A percentile compares a stretch with the other conserved stretches of the same genome.
Evolutionary conservation across 2,113 vertebrate genomes (phyloP).

Genomic region (Salvator merianae): DNA sequence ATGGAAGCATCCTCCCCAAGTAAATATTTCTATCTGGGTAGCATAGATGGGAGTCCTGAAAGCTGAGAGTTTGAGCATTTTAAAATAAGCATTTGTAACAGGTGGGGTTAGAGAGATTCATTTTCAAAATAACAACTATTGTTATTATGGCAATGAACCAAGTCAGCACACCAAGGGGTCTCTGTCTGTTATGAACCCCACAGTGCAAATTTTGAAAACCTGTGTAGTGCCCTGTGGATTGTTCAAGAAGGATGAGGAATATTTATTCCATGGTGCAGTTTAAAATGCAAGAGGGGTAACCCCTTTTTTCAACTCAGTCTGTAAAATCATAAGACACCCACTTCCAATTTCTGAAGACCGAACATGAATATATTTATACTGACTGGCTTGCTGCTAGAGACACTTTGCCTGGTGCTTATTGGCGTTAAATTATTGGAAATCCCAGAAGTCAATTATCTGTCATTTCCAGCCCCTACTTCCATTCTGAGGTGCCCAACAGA

Average conservation of each 20-base stretch:
- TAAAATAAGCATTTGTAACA: no score
- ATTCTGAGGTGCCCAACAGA: no score
- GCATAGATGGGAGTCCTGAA: neutral
- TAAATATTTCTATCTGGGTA: neutral
- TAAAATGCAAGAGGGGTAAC: neutral
- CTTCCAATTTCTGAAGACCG: no score
- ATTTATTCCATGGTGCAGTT: neutral
- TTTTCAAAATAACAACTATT: neutral
- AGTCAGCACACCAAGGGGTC: no score
- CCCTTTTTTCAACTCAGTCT: neutral
- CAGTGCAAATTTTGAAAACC: no score
- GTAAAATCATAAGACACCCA: neutral
- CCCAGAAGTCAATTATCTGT: neutral
- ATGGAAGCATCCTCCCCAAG: neutral
- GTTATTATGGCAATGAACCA: no score
- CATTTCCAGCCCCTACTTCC: no score
- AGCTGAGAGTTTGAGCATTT: no score
- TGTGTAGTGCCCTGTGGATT: no score
- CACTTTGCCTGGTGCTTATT: neutral
- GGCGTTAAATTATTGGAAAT: neutral
- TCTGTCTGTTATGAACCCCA: no score
- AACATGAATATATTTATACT: neutral
- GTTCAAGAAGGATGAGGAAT: no score
- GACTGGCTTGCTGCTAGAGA: neutral
- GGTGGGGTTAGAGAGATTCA: neutral